Base-by-base conservation (phyloP, 1,140 invertebrate species). In the Trichoplusia ni region DNA sequence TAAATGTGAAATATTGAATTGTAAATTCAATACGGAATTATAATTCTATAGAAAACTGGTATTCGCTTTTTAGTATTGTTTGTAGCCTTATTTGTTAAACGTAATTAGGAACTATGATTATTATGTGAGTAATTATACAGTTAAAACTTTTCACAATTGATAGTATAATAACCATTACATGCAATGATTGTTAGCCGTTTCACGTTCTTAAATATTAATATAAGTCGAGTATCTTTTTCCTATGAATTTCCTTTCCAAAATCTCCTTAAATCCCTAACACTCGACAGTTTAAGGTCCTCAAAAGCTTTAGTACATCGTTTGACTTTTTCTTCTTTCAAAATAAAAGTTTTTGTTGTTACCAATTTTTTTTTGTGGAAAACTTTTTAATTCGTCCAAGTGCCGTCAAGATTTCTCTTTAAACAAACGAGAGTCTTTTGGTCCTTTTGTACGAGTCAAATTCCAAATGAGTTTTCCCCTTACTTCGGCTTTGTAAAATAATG, bases 321-420 rank as follows among this genome's bases (percentile, higher is more conserved):
- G 51, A 54, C 51, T 54, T 54, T 25, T 37, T 38, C 19, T 54
- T 37, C 21, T 25, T 47, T 29, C 33, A 38, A 54, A 54, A 38
- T 38, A 54, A 54, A 54, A 18, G 25, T 54, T 54, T 37, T 27
- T 44, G 37, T 58, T 58, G 54, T 58, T 58, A 44, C 54, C 38
- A 58, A 42, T 44, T 42, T 44, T 58, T 58, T 35, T 8, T 13
- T 21, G 16, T 35, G 9, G 16, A 44, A 58, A 54, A 58, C 37
- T 58, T 58, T 58, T 58, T 58, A 58, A 58, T 58, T 58, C 44
- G 54, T 58, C 54, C 54, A 58, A 58, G 54, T 58, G 38, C 54
- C 38, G 37, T 58, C 54, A 58, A 58, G 54, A 58, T 44, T 58
- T 58, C 33, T 42, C 54, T 58, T 58, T 58, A 58, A 58, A 42